Evolutionary conservation across 2,113 vertebrate genomes (phyloP), one percentile per base, ranked within the genome.

Genomic region (Alethe castanea): DNA sequence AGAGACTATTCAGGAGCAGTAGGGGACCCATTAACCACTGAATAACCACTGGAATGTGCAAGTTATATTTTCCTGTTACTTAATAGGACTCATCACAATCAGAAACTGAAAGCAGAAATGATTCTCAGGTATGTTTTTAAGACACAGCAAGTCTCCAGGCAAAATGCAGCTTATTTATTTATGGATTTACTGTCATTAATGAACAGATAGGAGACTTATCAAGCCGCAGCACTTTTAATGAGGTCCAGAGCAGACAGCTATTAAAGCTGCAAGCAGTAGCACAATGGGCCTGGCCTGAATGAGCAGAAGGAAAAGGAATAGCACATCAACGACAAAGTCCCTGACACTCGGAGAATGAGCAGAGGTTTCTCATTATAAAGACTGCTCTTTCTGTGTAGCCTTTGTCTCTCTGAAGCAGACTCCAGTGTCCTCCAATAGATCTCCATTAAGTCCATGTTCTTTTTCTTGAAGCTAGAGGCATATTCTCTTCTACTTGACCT

Each of bases 181-280:
- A 97, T 92, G 92, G 91, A 97, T 95, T 97, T 97, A 74, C 54
- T 94, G 80, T 87, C 70, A 93, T 95, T 97, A 96, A 96, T 94
- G 97, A 97, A 72, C 81, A 73, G 74, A 96, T 96, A 86, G 17
- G 40, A 86, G 79, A 82, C 89, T 95, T 89, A 71, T 77, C 88
- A 40, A 65, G 95, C 83, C 45, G 38, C 10, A 76, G 73, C 66
- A 60, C 64, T 94, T 96, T 95, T 97, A 98, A 96, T 88, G 97
- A 97, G 90, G 95, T 92, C 96, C 95, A 95, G 74, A 93, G 69
- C 40, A 95, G 81, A 95, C 50, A 92, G 87, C 86, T 96, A 76
- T 95, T 96, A 91, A 96, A 93, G 79, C 74, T 47, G 19, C 5
- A 52, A 89, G 90, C 42, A 92, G 74, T 24, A 86, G 86, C 83